These are phyloP conservation scores for Arothron firmamentum DNA, from an alignment of 2,113 vertebrate genomes.

Conservation along the genomic window DNA sequence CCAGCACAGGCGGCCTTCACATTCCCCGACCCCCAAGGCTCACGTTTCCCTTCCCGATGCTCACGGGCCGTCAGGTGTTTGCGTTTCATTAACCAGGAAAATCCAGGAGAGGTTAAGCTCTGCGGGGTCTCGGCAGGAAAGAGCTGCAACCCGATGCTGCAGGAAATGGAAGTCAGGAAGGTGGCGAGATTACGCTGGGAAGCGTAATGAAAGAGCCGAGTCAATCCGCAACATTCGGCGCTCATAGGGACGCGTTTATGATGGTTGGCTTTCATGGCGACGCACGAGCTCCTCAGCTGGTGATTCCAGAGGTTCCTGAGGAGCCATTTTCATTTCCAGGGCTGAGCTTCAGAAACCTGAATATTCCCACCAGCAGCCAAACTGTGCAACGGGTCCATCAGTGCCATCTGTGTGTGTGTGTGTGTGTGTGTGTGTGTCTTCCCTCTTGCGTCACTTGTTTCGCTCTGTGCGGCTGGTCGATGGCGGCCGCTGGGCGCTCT, in stretches of 20 bases:
- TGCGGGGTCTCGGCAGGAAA: constrained; percentile 45
- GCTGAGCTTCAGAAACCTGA: too few relatives aligned
- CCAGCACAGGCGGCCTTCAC: constrained; percentile 41
- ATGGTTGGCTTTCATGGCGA: background rate
- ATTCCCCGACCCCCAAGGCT: constrained; percentile 17
- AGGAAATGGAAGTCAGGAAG: constrained; percentile 52
- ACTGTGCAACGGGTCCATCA: background rate
- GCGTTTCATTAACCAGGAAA: constrained; percentile 60
- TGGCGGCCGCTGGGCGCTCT: constrained; percentile 47
- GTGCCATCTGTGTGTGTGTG: constrained; percentile 7
- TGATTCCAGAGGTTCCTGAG: constrained; percentile 6
- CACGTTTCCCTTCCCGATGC: constrained; percentile 38
- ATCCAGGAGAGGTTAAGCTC: constrained; percentile 24
- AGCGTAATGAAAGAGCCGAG: constrained; percentile 36
- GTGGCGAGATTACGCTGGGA: constrained; percentile 35
- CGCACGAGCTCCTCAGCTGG: constrained; percentile 10
- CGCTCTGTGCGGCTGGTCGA: background rate
- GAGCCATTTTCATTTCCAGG: background rate
- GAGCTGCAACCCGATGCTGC: constrained; percentile 43
- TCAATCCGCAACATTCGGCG: constrained; percentile 10
- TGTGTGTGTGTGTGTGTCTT: background rate
- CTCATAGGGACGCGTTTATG: background rate
- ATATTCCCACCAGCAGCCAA: too few relatives aligned
- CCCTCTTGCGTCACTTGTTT: constrained; percentile 9
- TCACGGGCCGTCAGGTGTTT: constrained; percentile 55